These are phyloP conservation scores for Tolypeutes matacus DNA, from an alignment of 2,797 vertebrate genomes.

Conservation along the genomic window DNA sequence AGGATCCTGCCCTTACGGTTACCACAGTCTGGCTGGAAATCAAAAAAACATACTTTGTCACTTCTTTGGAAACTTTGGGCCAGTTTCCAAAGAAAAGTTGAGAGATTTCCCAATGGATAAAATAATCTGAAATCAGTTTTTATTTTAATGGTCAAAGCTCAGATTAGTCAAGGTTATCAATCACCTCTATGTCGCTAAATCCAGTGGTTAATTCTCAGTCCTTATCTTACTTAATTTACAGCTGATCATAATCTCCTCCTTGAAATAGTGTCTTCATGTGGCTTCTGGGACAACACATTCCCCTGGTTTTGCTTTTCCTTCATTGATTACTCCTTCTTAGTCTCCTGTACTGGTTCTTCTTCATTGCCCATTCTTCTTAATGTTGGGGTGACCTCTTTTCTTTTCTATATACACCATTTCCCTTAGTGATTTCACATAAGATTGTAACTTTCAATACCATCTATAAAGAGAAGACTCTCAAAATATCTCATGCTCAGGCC, in stretches of 20 bases:
- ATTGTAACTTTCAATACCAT: background rate
- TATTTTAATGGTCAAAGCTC: constrained; percentile 43
- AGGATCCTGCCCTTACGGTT: background rate
- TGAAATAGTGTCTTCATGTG: background rate
- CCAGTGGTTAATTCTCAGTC: background rate
- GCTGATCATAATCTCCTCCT: background rate
- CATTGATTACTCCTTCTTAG: background rate
- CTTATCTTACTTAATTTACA: background rate
- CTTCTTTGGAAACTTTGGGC: constrained; percentile 17
- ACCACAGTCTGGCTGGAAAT: constrained; percentile 51
- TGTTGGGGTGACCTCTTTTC: background rate
- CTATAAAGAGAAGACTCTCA: background rate
- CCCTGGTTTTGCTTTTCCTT: background rate
- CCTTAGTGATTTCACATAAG: background rate
- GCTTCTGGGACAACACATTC: background rate
- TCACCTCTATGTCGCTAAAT: background rate
- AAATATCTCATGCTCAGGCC: background rate
- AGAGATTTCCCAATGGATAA: constrained; percentile 52
- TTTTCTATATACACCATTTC: background rate
- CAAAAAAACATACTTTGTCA: background rate
- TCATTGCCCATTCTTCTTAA: background rate
- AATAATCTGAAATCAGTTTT: constrained; percentile 62
- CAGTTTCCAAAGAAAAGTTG: constrained; percentile 59
- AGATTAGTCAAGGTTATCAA: constrained; percentile 29
- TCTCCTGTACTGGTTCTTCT: background rate